Evolutionary conservation across 2,113 vertebrate genomes (phyloP), one percentile per base, ranked within the genome.

Genomic region (Xenotilapia caudafasciata): DNA sequence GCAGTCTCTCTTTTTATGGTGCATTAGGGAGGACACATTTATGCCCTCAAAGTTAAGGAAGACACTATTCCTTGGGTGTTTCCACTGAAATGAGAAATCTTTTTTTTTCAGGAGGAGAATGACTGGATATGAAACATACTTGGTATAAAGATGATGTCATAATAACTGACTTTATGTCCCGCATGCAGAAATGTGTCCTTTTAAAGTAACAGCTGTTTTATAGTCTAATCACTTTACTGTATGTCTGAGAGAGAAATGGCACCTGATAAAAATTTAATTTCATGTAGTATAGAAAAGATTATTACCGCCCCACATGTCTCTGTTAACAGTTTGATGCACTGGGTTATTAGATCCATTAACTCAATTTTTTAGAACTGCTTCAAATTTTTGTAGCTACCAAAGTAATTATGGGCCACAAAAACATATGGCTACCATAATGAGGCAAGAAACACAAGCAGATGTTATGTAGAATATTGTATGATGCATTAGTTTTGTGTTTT

Each of bases 11-110:
- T 62, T 83, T 87, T 91, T 83, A 91, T 86, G 90, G 88, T 40
- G 84, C 89, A 86, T 86, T 77, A 90, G 86, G 80, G 83, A 90
- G 73, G 87, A 87, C 28, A 79, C 83, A 87, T 87, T 53, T 81
- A 35, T 83, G 85, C 40, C 73, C 80, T 49, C 42, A 40, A 84
- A 83, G 73, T 56, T 73, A 23, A 83, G 68, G 58, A 88, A 80
- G 88, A 87, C 70, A 70, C 80, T 28, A 33, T 21, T 35, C 82
- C 54, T 60, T 54, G 68, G 42, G 26, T 53, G 51, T 80, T 83
- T 83, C 42, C 21, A 51, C 53, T 84, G 31, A 70, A 73, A 79
- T 70, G 65, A 83, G 26, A 87, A 26, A 53, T 80, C 21, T 60
- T 65, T 35, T 62, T 35, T 35, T 12, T 12, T 88, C 73, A 58